phyloP scores from a whole-genome alignment of 2,113 vertebrate genomes.

The cat (Felis catus) region DNA sequence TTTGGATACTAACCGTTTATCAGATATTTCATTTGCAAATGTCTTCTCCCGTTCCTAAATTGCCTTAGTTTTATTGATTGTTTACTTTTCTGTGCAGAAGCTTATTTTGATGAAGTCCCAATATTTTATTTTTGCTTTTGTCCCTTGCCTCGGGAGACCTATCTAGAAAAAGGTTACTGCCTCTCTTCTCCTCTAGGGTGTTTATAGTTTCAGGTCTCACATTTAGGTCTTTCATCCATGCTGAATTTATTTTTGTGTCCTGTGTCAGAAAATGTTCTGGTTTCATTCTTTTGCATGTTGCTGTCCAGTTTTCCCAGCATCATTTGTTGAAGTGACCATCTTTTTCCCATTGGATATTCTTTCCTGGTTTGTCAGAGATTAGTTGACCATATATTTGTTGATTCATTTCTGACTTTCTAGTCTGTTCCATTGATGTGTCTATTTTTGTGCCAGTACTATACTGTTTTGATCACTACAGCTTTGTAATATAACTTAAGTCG shows the following conservation, averaged over 20 bases:
- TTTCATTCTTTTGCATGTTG: background rate
- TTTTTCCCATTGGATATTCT: background rate
- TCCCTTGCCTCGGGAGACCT: background rate
- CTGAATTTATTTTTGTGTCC: background rate
- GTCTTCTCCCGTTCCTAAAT: background rate
- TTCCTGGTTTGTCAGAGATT: background rate
- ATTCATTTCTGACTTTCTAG: background rate
- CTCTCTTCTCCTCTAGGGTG: background rate
- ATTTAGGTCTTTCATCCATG: background rate
- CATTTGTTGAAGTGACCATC: background rate
- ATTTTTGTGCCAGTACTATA: background rate
- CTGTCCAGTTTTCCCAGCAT: background rate
- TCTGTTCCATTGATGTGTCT: background rate
- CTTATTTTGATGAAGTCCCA: background rate
- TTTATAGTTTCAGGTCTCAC: background rate
- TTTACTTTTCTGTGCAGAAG: background rate
- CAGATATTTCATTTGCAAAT: background rate
- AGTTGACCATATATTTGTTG: background rate
- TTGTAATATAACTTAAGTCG: background rate
- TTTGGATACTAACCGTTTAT: background rate
- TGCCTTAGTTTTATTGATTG: background rate
- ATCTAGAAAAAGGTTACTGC: background rate
- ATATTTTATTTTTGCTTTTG: background rate
- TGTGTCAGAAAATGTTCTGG: background rate
- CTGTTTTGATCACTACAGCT: background rate